Evolutionary conservation across 1,140 invertebrate genomes (phyloP).

Genomic region (Spodoptera frugiperda): DNA sequence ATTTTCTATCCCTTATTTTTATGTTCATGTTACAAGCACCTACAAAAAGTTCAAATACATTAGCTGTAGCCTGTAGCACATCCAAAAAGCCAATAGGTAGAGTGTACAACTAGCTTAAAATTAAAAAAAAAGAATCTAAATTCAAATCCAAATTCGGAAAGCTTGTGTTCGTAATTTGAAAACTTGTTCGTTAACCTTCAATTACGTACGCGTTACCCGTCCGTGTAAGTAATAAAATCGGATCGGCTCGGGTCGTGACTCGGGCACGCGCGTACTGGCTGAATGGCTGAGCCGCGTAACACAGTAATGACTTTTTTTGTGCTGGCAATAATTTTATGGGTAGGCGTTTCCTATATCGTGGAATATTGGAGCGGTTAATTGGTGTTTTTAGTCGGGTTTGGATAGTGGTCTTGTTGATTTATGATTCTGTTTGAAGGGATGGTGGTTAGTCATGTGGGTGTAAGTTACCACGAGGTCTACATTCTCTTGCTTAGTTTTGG

Average conservation of each 20-base stretch:
- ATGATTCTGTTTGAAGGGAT: neutral
- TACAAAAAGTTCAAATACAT: too few relatives aligned
- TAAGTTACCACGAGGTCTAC: too few relatives aligned
- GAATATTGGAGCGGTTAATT: conserved; percentile 29
- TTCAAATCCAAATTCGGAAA: conserved; percentile 5
- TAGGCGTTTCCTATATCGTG: conserved; percentile 44
- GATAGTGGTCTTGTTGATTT: neutral
- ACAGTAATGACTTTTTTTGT: conserved; percentile 46
- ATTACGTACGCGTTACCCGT: conserved; percentile 36
- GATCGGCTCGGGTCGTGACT: conserved; percentile 47
- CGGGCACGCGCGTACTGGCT: conserved; percentile 43
- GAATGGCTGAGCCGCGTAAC: conserved; percentile 51
- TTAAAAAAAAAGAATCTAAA: conserved; percentile 1
- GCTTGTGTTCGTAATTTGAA: conserved; percentile 5
- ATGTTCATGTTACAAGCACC: too few relatives aligned
- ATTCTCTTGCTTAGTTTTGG: too few relatives aligned
- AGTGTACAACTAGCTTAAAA: too few relatives aligned
- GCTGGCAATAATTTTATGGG: conserved; percentile 45
- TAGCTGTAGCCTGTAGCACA: too few relatives aligned
- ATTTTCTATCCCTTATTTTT: too few relatives aligned
- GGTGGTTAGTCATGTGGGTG: neutral
- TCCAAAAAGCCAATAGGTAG: too few relatives aligned
- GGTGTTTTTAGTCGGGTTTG: conserved; percentile 3
- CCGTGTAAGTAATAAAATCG: conserved; percentile 44
- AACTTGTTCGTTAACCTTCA: conserved; percentile 45